Evolutionary conservation across 2,888 invertebrate species (phyloP).

Genomic region (Neocrepidodera transversa): DNA sequence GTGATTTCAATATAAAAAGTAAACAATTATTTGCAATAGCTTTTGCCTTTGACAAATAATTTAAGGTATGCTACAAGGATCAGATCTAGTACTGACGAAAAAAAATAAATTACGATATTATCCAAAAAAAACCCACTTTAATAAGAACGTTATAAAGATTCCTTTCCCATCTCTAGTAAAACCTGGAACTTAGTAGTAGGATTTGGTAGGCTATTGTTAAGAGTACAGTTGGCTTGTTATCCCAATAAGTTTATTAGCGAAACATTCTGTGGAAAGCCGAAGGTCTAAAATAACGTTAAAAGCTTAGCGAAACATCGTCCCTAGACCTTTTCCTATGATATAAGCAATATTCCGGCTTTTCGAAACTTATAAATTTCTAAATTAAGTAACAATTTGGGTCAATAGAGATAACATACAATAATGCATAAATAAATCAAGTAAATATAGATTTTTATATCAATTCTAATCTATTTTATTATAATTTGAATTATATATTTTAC

Average conservation of each 20-base stretch:
- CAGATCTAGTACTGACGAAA: too few relatives aligned
- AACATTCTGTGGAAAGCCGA: constrained; percentile 13
- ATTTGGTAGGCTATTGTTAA: constrained; percentile 13
- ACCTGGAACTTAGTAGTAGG: background rate
- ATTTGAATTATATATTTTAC: too few relatives aligned
- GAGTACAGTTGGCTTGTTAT: constrained; percentile 14
- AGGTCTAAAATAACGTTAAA: constrained; percentile 16
- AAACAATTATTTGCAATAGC: too few relatives aligned
- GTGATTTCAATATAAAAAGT: too few relatives aligned
- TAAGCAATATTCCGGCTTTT: background rate
- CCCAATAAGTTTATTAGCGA: constrained; percentile 22
- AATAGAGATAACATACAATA: background rate
- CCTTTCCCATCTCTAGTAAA: background rate
- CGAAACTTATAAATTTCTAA: background rate
- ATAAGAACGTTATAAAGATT: too few relatives aligned
- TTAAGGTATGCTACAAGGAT: too few relatives aligned
- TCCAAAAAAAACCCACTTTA: too few relatives aligned
- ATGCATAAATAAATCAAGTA: too few relatives aligned
- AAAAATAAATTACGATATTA: too few relatives aligned
- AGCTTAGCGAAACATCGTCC: background rate
- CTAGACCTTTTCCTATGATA: background rate
- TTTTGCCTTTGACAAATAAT: too few relatives aligned
- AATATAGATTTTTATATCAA: too few relatives aligned
- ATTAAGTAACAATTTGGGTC: background rate
- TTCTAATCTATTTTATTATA: too few relatives aligned